Percentiles rank a stretch among this genome's conserved stretches.
Conservation (phyloP, 2,797 vertebrate species). For the Acanthurus lineatus region DNA sequence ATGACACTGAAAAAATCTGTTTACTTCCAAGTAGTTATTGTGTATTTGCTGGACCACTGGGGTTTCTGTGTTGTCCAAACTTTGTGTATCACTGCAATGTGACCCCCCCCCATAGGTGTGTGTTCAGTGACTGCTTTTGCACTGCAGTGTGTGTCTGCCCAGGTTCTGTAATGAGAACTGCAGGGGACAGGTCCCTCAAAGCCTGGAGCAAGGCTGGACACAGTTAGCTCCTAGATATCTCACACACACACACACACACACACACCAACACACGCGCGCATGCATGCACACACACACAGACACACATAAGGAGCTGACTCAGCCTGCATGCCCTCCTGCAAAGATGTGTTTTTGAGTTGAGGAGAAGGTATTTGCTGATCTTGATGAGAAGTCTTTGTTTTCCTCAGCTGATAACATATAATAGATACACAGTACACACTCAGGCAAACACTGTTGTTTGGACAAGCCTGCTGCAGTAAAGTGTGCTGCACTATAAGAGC, state of each 20-base stretch:
- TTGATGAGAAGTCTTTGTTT: conserved; percentile 46
- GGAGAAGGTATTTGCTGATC: conserved; percentile 20
- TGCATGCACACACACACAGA: conserved; percentile 17
- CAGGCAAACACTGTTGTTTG: conserved; percentile 30
- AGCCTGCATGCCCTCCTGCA: conserved; percentile 20
- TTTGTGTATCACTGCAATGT: conserved; percentile 57
- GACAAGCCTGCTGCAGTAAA: conserved; percentile 62
- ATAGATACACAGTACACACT: conserved; percentile 15
- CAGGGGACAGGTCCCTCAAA: conserved; percentile 55
- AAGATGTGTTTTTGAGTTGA: conserved; percentile 15
- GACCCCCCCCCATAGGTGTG: conserved; percentile 31
- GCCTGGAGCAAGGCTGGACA: conserved; percentile 48
- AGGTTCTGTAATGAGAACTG: conserved; percentile 71
- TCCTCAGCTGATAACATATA: conserved; percentile 31
- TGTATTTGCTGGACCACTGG: conserved; percentile 1
- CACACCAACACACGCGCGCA: conserved; percentile 24
- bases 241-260: conserved; percentile 20
- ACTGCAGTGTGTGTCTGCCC: conserved; percentile 53
- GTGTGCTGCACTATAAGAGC: conserved; percentile 38
- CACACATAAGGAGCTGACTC: conserved; percentile 22
- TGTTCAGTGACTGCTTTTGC: conserved; percentile 54
- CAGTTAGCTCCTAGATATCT: conserved; percentile 43
- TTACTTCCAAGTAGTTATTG: background rate
- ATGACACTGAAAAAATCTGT: background rate
- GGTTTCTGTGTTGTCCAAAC: conserved; percentile 60